These are phyloP conservation scores for Notiomystis cincta DNA, from an alignment of 2,113 vertebrate genomes.

Conservation along the genomic window DNA sequence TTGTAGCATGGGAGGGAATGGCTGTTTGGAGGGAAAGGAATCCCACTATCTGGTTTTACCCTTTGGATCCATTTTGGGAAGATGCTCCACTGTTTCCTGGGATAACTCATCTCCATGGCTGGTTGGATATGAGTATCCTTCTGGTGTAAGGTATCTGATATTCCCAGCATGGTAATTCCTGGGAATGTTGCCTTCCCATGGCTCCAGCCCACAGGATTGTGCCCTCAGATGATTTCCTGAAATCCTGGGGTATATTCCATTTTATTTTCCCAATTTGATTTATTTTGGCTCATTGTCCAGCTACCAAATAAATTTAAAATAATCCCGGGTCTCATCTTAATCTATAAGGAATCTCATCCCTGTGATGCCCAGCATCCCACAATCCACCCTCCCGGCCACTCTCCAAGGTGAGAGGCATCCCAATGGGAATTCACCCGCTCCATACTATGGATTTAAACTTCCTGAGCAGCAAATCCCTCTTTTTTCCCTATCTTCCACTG, in stretches of 20 bases:
- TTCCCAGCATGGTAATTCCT: accelerated
- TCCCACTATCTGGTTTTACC: background rate
- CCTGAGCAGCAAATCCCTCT: background rate
- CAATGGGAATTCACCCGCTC: background rate
- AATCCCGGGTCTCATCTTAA: background rate
- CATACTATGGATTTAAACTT: accelerated
- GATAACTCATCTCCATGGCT: background rate
- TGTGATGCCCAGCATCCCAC: background rate
- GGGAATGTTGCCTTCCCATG: accelerated
- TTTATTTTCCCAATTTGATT: background rate
- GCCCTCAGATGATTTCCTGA: background rate
- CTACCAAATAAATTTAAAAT: background rate
- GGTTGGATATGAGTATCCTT: accelerated
- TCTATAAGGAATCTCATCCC: background rate
- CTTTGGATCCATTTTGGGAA: background rate
- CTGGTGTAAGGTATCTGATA: accelerated
- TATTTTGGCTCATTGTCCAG: background rate
- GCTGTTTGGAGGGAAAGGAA: background rate
- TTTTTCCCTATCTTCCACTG: background rate
- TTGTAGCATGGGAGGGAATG: background rate
- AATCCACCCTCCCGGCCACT: background rate
- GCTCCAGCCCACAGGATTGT: background rate
- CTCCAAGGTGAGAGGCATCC: background rate
- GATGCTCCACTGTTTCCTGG: background rate
- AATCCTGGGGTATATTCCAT: background rate